These are phyloP conservation scores for Dysidea cf. avara DNA, from an alignment of 37 sponge, comb jelly and placozoan genomes.

Conservation along the genomic window DNA sequence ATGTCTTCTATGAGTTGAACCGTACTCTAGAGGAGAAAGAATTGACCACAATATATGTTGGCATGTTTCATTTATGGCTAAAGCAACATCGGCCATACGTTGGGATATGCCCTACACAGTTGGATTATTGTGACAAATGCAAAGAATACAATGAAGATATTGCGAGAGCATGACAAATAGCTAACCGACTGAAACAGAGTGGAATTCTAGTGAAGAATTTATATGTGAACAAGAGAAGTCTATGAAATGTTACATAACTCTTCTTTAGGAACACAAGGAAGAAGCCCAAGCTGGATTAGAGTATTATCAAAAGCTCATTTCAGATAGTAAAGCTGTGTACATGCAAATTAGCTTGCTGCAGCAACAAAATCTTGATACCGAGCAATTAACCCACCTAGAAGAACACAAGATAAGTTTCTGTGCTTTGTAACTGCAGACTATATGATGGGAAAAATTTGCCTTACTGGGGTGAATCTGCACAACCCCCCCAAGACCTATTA, in stretches of 20 bases:
- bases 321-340: neutral
- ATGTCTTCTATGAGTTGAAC: constrained; percentile 22
- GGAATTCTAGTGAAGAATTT: constrained; percentile 8
- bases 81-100: constrained; percentile 17
- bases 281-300: constrained; percentile 22
- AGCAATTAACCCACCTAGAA: neutral
- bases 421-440: constrained; percentile 9
- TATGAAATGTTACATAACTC: neutral
- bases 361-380: neutral
- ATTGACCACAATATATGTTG: constrained; percentile 4
- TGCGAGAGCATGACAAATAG: constrained; percentile 12
- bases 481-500: neutral
- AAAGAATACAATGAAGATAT: no score
- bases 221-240: neutral
- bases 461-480: neutral
- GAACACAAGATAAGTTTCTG: neutral
- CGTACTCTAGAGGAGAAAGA: constrained; percentile 20
- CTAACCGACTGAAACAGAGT: constrained; percentile 36
- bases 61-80: constrained; percentile 22
- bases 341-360: neutral
- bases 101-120: constrained; percentile 20
- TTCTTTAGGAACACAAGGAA: constrained; percentile 13
- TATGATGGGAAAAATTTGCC: constrained; percentile 3
- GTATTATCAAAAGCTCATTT: neutral
- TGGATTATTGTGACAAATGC: constrained; percentile 47